phyloP scores from a whole-genome alignment of 2,888 invertebrate genomes.

The Prionchulus punctatus region DNA sequence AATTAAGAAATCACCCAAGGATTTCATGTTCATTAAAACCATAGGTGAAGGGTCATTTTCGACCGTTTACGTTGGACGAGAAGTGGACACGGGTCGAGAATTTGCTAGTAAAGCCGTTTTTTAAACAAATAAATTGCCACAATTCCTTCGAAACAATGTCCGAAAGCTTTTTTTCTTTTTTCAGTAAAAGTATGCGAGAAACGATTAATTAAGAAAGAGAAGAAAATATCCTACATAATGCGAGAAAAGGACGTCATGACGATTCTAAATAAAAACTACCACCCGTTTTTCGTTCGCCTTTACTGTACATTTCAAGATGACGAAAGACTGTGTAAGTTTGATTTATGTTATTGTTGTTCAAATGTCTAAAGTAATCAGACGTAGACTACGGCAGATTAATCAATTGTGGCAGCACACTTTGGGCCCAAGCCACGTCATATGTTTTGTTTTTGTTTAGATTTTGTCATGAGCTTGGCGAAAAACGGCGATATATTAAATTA shows the following conservation, averaged over 20 bases:
- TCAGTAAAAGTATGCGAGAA: slow-evolving; percentile 96
- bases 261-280: slow-evolving; percentile 54
- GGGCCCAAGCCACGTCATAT: no score
- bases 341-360: no score
- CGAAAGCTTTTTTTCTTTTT: slow-evolving; percentile 20
- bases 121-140: no score
- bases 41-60: slow-evolving; percentile 96
- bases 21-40: slow-evolving; percentile 83
- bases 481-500: slow-evolving; percentile 83
- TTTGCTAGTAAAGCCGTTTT: slow-evolving; percentile 94
- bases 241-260: slow-evolving; percentile 85
- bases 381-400: no score
- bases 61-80: slow-evolving; percentile 48
- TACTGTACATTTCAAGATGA: slow-evolving; percentile 91
- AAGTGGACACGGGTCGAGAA: slow-evolving; percentile 69
- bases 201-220: slow-evolving; percentile 72
- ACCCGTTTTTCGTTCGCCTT: slow-evolving; percentile 74
- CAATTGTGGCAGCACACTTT: no score
- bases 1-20: slow-evolving; percentile 45
- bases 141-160: neutral
- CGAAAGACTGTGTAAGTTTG: slow-evolving; percentile 62
- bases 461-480: slow-evolving; percentile 82
- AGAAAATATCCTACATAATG: slow-evolving; percentile 76
- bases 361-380: no score
- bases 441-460: slow-evolving; percentile 47